phyloP scores from a whole-genome alignment of 2,888 invertebrate genomes.

The Meghimatium bilineatum region DNA sequence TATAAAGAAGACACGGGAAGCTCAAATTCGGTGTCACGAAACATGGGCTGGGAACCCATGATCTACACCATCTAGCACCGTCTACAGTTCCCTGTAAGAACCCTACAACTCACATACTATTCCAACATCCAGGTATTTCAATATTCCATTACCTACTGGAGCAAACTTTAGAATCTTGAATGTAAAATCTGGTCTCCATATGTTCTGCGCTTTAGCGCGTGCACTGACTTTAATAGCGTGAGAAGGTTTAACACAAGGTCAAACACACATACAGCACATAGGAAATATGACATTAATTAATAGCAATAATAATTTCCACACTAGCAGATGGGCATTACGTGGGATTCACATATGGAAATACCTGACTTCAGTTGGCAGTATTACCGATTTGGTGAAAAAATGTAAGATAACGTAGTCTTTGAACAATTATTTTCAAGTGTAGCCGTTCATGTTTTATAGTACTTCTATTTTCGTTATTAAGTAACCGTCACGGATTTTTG shows the following conservation, averaged over 20 bases:
- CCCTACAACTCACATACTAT: too few relatives aligned
- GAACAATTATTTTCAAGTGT: too few relatives aligned
- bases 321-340: not conserved
- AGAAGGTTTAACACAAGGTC: constrained; percentile 11
- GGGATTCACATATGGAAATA: too few relatives aligned
- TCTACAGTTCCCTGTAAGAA: not conserved
- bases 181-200: constrained; percentile 1
- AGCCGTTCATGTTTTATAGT: too few relatives aligned
- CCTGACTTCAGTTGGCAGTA: too few relatives aligned
- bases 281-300: not conserved
- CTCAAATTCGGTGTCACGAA: too few relatives aligned
- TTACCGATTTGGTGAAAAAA: too few relatives aligned
- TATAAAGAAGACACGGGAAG: too few relatives aligned
- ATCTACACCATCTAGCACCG: not conserved
- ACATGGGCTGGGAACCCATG: too few relatives aligned
- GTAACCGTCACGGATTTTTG: too few relatives aligned
- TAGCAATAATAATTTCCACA: constrained; percentile 21
- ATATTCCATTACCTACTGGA: not conserved
- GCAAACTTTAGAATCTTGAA: not conserved
- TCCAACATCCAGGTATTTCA: not conserved
- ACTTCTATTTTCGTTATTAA: too few relatives aligned
- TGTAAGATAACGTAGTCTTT: too few relatives aligned
- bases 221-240: constrained; percentile 13
- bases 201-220: not conserved
- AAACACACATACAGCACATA: constrained; percentile 3